Conservation (phyloP, 2,113 vertebrate genomes). For the Heptranchias perlo region DNA sequence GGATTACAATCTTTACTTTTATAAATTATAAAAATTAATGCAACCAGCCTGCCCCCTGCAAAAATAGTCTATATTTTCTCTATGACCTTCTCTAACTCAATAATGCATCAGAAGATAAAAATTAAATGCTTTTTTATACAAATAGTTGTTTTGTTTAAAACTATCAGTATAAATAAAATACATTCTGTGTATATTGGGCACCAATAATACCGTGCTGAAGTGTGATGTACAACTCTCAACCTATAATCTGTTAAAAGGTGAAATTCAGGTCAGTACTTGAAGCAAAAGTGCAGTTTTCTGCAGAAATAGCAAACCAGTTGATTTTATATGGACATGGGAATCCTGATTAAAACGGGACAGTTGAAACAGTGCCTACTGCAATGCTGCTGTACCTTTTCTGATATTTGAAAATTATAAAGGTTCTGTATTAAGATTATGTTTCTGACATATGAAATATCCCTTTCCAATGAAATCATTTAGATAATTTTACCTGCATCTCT, state of each 20-base stretch:
- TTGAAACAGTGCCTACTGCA: neutral
- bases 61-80: neutral
- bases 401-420: neutral
- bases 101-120: neutral
- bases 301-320: neutral
- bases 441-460: neutral
- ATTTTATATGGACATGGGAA: neutral
- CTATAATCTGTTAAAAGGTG: neutral
- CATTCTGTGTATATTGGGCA: neutral
- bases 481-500: constrained; percentile 14
- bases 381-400: neutral
- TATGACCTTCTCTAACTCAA: neutral
- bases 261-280: neutral
- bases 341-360: neutral
- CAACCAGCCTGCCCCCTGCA: neutral
- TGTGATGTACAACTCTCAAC: neutral
- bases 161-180: neutral
- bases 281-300: neutral
- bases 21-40: neutral
- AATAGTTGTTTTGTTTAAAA: neutral
- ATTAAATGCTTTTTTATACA: neutral
- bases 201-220: neutral
- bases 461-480: neutral
- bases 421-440: neutral
- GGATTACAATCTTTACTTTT: neutral